These are phyloP conservation scores for Quiscalus mexicanus DNA, from an alignment of 2,113 vertebrate species.

Conservation along the genomic window DNA sequence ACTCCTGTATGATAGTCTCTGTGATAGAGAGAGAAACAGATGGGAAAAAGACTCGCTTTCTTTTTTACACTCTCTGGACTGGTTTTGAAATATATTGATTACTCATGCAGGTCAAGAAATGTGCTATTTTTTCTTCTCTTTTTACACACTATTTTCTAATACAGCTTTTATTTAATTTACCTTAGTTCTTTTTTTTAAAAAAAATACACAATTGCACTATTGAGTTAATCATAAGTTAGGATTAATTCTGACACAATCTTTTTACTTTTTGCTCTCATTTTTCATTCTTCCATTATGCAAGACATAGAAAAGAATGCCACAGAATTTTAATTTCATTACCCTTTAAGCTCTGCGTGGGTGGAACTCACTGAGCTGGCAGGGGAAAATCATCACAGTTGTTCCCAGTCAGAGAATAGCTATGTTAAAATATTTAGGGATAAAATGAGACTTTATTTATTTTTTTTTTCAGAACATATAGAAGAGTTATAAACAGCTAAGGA, in stretches of 20 bases:
- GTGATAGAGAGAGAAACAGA: not conserved
- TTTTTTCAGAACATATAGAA: not conserved
- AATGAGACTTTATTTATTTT: rapidly evolving
- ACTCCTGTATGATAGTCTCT: rapidly evolving
- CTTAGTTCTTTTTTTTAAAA: not conserved
- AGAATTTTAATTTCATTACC: conserved; percentile 1
- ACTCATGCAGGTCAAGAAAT: not conserved
- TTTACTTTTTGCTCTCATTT: not conserved
- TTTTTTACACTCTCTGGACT: not conserved
- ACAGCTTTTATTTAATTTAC: not conserved
- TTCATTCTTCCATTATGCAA: not conserved
- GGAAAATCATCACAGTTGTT: not conserved
- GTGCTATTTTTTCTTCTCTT: not conserved
- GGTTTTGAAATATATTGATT: not conserved
- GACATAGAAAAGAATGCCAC: not conserved
- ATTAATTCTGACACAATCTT: not conserved
- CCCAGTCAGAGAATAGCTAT: not conserved
- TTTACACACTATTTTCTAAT: not conserved
- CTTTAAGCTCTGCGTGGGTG: not conserved
- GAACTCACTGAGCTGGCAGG: not conserved
- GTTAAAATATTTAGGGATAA: not conserved
- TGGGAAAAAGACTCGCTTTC: not conserved
- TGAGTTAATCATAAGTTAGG: not conserved
- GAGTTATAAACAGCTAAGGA: not conserved
- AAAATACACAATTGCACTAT: not conserved